These are phyloP conservation scores for Ophion obscuratus DNA, from an alignment of 2,888 invertebrate genomes.

Conservation along the genomic window DNA sequence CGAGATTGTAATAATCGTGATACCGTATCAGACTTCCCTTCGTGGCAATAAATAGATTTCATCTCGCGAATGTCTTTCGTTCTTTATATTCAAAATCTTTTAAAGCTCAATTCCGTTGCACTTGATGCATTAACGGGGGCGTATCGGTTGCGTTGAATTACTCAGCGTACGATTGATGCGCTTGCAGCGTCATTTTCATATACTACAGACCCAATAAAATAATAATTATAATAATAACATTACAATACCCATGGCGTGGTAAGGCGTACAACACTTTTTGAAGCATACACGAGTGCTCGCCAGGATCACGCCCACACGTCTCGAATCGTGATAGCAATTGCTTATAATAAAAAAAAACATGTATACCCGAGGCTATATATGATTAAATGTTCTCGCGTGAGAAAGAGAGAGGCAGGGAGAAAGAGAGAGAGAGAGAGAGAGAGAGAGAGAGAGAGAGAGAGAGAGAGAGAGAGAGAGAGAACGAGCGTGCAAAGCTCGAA, in stretches of 20 bases:
- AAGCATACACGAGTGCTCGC: constrained; percentile 28
- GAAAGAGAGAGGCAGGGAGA: neutral
- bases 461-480: neutral
- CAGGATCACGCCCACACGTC: constrained; percentile 51
- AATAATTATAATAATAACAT: constrained; percentile 16
- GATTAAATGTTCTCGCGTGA: constrained; percentile 34
- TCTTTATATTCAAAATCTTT: neutral
- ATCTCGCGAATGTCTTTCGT: neutral
- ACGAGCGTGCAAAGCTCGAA: constrained; percentile 15
- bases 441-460: neutral
- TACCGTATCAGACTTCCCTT: neutral
- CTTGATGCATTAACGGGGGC: constrained; percentile 47
- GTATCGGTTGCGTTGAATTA: constrained; percentile 50
- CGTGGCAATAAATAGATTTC: neutral
- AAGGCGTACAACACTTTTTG: constrained; percentile 32
- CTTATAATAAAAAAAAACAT: constrained; percentile 42
- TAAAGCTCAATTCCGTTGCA: constrained; percentile 37
- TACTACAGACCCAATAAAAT: neutral
- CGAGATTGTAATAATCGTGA: neutral
- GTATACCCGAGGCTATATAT: constrained; percentile 34
- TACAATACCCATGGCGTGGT: constrained; percentile 29
- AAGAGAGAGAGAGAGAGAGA: neutral
- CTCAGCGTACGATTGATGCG: constrained; percentile 57
- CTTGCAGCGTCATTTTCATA: constrained; percentile 32
- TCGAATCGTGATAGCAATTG: constrained; percentile 55